Evolutionary conservation across 2,797 vertebrate species (phyloP), one percentile per base, ranked within the genome.

Genomic region (Sebastes dallii): DNA sequence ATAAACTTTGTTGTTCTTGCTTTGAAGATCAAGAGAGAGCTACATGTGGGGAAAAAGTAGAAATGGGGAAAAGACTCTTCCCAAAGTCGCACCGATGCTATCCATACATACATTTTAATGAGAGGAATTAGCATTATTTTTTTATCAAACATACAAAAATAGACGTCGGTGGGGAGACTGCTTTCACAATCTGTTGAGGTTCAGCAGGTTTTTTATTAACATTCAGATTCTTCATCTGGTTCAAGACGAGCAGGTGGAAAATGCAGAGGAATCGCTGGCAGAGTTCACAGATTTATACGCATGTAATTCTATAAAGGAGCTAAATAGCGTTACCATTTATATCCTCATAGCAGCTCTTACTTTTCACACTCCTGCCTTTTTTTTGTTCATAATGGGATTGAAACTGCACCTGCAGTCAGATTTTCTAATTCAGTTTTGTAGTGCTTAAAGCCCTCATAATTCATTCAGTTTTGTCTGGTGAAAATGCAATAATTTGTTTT

Each of bases 61-160:
- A 70, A 79, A 74, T 13, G 55, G 20, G 39, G 54, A 79, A 72
- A 77, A 76, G 72, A 81, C 76, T 55, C 64, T 78, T 82, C 75
- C 62, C 22, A 73, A 81, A 89, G 73, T 81, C 16, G 66, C 80
- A 83, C 24, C 32, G 25, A 78, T 75, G 70, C 50, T 6, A 74
- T 74, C 69, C 81, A 87, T 85, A 75, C 59, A 90, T 91, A 70
- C 89, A 94, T 95, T 87, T 91, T 92, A 94, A 95, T 95, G 84
- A 94, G 86, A 20, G 9, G 60, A 54, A 95, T 95, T 94, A 78
- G 80, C 93, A 95, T 93, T 92, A 87, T 58, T 61, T 12, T 74
- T 75, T 84, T 86, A 78, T 90, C 83, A 85, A 36, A 87, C 29
- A 64, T 74, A 68, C 79, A 84, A 83, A 92, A 93, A 94, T 93